Evolutionary conservation across 2,797 vertebrate species (phyloP).

Genomic region (Columba guinea): DNA sequence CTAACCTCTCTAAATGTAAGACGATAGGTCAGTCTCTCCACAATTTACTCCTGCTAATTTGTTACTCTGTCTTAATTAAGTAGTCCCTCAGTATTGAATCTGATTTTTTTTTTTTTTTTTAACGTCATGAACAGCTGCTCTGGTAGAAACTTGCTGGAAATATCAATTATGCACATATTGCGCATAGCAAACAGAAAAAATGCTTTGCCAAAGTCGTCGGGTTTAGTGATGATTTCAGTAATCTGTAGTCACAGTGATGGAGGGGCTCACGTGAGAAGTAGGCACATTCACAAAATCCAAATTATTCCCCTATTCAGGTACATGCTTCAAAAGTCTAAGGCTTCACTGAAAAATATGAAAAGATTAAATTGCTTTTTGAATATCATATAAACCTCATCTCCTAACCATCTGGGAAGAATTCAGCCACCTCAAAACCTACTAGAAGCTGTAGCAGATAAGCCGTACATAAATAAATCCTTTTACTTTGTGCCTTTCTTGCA

Average conservation of each 20-base stretch:
- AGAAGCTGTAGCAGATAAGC: conserved; percentile 23
- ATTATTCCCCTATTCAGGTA: neutral
- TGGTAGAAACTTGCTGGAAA: conserved; percentile 13
- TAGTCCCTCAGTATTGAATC: neutral
- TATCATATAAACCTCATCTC: neutral
- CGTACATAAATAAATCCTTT: conserved; percentile 14
- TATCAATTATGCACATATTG: conserved; percentile 33
- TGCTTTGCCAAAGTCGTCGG: neutral
- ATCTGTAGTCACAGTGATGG: conserved; percentile 34
- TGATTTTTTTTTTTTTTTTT: neutral
- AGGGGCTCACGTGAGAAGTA: neutral
- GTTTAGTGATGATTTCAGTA: conserved; percentile 32
- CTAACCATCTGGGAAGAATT: conserved; percentile 25
- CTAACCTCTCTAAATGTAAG: neutral
- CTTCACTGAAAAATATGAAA: neutral
- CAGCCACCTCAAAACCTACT: neutral
- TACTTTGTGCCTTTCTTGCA: neutral
- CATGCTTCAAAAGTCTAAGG: neutral
- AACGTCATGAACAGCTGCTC: neutral
- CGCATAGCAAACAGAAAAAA: conserved; percentile 19
- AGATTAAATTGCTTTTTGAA: conserved; percentile 5
- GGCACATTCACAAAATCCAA: conserved; percentile 11
- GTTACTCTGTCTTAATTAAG: conserved; percentile 12
- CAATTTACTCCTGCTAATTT: neutral
- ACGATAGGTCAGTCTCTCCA: neutral